Conservation (phyloP, 2,797 vertebrate species). For the Sebastes umbrosus region DNA sequence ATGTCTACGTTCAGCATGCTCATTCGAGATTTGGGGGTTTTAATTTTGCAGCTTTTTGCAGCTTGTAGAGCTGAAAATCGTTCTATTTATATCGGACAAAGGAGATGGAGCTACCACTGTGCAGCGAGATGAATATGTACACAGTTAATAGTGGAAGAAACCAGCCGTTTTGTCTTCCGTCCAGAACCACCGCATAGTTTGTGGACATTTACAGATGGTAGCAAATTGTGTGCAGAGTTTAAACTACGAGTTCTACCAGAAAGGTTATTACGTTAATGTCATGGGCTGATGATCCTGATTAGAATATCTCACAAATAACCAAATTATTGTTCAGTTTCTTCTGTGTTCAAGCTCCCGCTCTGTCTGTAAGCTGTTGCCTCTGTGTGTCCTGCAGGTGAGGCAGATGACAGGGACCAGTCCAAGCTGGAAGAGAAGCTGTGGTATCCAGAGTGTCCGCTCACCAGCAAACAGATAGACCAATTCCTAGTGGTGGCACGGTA, state of each 20-base stretch:
- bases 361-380: not conserved
- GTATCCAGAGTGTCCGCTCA: conserved; percentile 96
- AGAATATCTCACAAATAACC: not conserved
- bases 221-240: not conserved
- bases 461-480: conserved; percentile 97
- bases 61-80: not conserved
- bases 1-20: not conserved
- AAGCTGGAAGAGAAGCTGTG: conserved; percentile 97
- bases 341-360: not conserved
- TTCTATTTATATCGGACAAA: not conserved
- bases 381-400: conserved; percentile 82
- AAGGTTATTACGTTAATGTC: not conserved
- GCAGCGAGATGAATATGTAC: not conserved
- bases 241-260: not conserved
- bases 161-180: not conserved
- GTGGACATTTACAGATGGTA: not conserved
- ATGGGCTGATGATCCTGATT: not conserved
- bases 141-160: not conserved
- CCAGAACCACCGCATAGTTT: too few relatives aligned
- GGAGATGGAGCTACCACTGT: not conserved
- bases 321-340: not conserved
- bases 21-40: not conserved
- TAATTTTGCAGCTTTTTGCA: not conserved
- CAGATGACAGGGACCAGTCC: conserved; percentile 94
- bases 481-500: conserved; percentile 98